Evolutionary conservation across 64 coral and sea anemone genomes (phyloP), one percentile per base, ranked within the genome.

Genomic region (Montipora capricornis): DNA sequence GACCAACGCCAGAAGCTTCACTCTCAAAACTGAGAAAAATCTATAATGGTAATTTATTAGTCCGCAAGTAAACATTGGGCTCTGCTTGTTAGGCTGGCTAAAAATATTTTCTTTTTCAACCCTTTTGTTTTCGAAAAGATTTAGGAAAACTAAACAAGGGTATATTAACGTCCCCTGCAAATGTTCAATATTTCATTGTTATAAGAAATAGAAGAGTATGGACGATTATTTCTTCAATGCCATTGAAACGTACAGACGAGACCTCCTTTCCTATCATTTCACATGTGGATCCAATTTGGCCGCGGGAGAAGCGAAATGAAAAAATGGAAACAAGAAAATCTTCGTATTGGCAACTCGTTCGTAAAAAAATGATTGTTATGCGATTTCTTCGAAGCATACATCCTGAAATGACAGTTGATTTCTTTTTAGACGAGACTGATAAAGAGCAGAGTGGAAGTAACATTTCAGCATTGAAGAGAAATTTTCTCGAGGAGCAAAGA

Each of bases 251-350:
- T 0, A 50, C 44, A 48, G 47, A 86, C 45, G 66, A 50, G 0
- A 13, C 20, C 15, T 20, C 19, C 20, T 86, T 86, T 4, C 82
- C 82, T 70, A 19, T 86, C 1, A 86, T 86, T 86, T 16, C 66
- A 3, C 82, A 86, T 12, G 19, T 86, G 48, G 9, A 66, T 1
- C 82, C 82, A 17, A 86, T 86, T 86, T 86, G 82, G 82, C 82
- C 82, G 4, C 44, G 17, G 10, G 47, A 50, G 2, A 86, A 86
- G 46, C 67, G 67, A 49, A 70, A 22, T 2, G 82, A 86, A 19
- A 51, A 86, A 20, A 44, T 73, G 16, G 71, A 73, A 49, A 64
- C 82, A 3, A 14, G 82, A 24, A 71, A 67, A 47, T 6, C 66
- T 49, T n/a, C 64, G 1, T 73, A 70, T 67, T 68, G 82, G 82